Evolutionary conservation across 2,113 vertebrate genomes (phyloP).

Genomic region (Columbina picui): DNA sequence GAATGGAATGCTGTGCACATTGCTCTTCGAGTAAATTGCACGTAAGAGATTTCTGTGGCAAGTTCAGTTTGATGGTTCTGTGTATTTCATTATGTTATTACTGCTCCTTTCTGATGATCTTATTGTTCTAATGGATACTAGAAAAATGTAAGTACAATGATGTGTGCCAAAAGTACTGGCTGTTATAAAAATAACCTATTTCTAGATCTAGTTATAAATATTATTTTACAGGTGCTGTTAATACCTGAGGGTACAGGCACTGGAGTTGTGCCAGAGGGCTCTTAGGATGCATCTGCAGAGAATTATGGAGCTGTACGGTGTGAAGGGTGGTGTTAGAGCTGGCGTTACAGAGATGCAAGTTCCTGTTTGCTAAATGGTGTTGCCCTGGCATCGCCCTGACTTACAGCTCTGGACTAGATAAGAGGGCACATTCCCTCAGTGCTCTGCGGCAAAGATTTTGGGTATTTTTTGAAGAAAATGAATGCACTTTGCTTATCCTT

Average conservation of each 20-base stretch:
- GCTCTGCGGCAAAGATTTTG: conserved; percentile 51
- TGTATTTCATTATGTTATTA: background rate
- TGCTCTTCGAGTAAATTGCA: background rate
- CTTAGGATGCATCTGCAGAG: background rate
- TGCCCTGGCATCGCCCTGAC: background rate
- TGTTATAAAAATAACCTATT: background rate
- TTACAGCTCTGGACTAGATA: conserved; percentile 63
- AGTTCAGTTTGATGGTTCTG: background rate
- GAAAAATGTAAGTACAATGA: background rate
- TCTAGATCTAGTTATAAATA: background rate
- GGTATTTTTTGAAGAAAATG: conserved; percentile 75
- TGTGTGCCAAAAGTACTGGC: background rate
- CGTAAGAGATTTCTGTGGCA: background rate
- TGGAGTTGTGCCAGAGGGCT: background rate
- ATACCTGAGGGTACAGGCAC: background rate
- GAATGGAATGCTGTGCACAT: background rate
- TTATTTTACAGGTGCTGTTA: background rate
- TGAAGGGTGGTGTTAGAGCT: background rate
- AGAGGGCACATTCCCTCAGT: conserved; percentile 43
- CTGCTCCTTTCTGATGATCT: background rate
- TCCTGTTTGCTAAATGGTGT: background rate
- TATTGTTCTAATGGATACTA: background rate
- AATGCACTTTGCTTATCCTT: conserved; percentile 80
- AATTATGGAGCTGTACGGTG: background rate
- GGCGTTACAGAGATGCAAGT: background rate